Percentiles rank a stretch among this genome's conserved stretches.
Evolutionary conservation across 2,888 invertebrate species (phyloP).

Genomic region (Aphodius granarius): DNA sequence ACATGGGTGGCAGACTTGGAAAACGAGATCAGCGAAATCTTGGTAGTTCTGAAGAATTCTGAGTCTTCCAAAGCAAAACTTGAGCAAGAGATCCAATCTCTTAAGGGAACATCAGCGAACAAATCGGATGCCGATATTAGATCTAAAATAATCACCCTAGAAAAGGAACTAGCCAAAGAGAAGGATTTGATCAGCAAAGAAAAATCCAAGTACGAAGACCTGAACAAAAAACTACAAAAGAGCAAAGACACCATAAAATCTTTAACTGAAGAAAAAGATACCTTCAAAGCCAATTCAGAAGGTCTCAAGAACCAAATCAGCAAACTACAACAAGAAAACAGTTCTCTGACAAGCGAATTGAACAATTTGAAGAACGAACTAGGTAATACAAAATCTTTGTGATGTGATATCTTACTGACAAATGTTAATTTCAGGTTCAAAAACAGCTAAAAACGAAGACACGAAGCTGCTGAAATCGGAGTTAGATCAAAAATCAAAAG

Average conservation of each 20-base stretch:
- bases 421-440: not conserved
- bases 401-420: not conserved
- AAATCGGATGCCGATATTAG: conserved; percentile 56
- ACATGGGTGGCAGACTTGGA: conserved; percentile 87
- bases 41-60: conserved; percentile 63
- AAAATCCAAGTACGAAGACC: conserved; percentile 58
- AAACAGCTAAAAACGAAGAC: conserved; percentile 51
- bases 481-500: conserved; percentile 66
- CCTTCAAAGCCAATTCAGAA: conserved; percentile 56
- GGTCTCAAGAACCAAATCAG: conserved; percentile 55
- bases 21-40: conserved; percentile 75
- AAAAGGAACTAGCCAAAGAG: conserved; percentile 59
- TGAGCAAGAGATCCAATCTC: conserved; percentile 51
- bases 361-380: conserved; percentile 42
- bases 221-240: conserved; percentile 53
- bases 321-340: conserved; percentile 56
- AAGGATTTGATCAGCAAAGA: conserved; percentile 58
- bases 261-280: conserved; percentile 64
- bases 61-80: conserved; percentile 57
- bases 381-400: conserved; percentile 34
- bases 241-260: conserved; percentile 56
- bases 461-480: conserved; percentile 68
- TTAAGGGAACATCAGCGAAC: conserved; percentile 33
- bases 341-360: conserved; percentile 58
- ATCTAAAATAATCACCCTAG: conserved; percentile 56